Base-by-base conservation (phyloP, 2,888 invertebrate species). In the Dioctria linearis region DNA sequence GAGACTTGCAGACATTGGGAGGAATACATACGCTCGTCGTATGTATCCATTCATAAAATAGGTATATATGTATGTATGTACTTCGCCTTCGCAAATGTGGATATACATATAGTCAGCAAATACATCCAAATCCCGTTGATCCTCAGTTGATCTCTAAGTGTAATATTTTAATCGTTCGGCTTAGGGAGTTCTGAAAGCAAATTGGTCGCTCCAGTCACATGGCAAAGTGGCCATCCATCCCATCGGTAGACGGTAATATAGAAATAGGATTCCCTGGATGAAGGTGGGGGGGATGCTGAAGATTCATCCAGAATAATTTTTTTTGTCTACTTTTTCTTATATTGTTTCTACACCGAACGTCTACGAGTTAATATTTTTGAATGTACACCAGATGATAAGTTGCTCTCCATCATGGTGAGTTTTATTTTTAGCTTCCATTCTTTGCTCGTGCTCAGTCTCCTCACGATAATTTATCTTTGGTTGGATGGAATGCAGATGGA, bases 121-220 rank as follows among this genome's bases (percentile, higher is more conserved):
- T 82, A 82, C 81, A 43, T 54, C 59, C 9, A 84, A 84, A 83
- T 83, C 84, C 82, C 80, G 81, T 83, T 84, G 83, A 84, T 84
- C 84, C 84, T 82, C 82, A 82, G 80, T 84, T 84, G 84, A 84
- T 84, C 84, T 83, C 82, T 83, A 78, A 80, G 80, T 81, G 80
- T 84, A 83, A 84, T 84, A 84, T 83, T 83, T 84, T 84, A 84
- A 84, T 84, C 84, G 82, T 83, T 73, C 49, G 80, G 79, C 79
- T 82, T 80, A 80, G 61, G 71, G 66, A 57, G 80, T 80, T 81
- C 78, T 71, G 61, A 79, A 65, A 76, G 79, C 80, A 80, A 82
- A 82, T 80, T 75, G 79, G 80, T 57, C 79, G 63, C 76, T 75
- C 75, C 75, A 63, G 76, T 63, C 63, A 46, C 61, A 63, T 63